Conservation (phyloP, 1,140 invertebrate species). For the Drepana arcuata region DNA sequence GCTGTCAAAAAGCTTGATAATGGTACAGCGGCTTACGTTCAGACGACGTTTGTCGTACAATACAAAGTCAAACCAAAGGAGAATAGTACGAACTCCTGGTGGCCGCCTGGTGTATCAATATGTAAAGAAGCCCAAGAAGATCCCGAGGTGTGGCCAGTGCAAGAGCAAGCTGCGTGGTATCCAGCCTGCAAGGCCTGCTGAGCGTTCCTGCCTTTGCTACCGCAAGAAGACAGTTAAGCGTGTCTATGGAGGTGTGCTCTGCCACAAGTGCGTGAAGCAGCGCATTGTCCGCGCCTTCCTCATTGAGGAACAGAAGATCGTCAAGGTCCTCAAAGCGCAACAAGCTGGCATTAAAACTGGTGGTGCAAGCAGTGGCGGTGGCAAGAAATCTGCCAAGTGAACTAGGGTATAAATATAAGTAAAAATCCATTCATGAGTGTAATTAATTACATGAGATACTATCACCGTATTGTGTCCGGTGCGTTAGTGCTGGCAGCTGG, state of each 20-base stretch:
- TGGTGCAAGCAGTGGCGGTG: no score
- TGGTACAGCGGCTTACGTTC: conserved; percentile 96
- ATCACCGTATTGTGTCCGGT: no score
- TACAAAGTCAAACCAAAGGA: conserved; percentile 95
- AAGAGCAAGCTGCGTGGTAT: conserved; percentile 96
- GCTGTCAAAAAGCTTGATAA: conserved; percentile 73
- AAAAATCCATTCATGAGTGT: no score
- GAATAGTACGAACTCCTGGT: conserved; percentile 95
- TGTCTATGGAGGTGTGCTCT: conserved; percentile 79
- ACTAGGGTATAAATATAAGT: conserved; percentile 49
- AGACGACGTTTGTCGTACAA: conserved; percentile 97
- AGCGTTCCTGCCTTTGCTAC: conserved; percentile 92
- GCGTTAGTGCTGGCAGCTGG: no score
- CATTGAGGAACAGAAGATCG: conserved; percentile 98
- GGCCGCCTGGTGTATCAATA: conserved; percentile 97
- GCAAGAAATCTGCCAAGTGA: conserved; percentile 66
- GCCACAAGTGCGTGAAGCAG: conserved; percentile 96
- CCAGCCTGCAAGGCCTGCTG: conserved; percentile 90
- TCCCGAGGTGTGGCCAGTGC: conserved; percentile 97
- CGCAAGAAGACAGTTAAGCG: conserved; percentile 16
- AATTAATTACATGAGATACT: no score
- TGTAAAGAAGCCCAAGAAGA: conserved; percentile 95
- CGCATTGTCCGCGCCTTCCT: conserved; percentile 97
- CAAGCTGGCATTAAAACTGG: conserved; percentile 75
- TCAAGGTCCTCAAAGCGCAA: conserved; percentile 94